Evolutionary conservation across 92 coral and sea anemone genomes (phyloP).

Genomic region (Metridium senile): DNA sequence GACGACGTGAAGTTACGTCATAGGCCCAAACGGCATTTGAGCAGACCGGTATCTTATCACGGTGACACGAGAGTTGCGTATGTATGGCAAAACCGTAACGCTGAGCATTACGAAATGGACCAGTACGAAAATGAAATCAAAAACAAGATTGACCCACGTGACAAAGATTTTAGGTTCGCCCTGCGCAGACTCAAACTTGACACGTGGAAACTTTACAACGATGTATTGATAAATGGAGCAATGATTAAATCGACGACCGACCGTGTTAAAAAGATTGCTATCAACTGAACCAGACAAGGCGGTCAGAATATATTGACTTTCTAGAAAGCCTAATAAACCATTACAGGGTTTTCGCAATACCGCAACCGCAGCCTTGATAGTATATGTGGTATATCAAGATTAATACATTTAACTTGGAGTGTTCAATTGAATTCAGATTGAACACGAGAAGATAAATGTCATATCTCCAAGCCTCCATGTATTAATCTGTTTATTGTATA

Average conservation of each 20-base stretch:
- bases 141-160: conserved; percentile 27
- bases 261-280: conserved; percentile 23
- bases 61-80: conserved; percentile 21
- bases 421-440: no score
- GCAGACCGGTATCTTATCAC: conserved; percentile 35
- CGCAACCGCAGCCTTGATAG: no score
- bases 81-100: conserved; percentile 54
- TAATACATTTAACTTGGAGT: no score
- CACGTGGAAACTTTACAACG: conserved; percentile 49
- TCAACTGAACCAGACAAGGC: background rate
- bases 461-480: no score
- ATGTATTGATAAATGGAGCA: conserved; percentile 48
- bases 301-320: background rate
- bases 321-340: no score
- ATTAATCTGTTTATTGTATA: no score
- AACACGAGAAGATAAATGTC: no score
- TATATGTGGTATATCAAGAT: no score
- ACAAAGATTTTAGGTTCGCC: conserved; percentile 38
- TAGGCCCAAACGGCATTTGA: background rate
- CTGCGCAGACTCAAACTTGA: conserved; percentile 62
- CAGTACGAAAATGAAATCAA: conserved; percentile 70
- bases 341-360: no score
- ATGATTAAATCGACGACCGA: conserved; percentile 37
- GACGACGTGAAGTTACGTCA: background rate
- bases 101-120: conserved; percentile 68